Conservation (phyloP, 2,888 invertebrate species). For the Drosophila tripunctata region DNA sequence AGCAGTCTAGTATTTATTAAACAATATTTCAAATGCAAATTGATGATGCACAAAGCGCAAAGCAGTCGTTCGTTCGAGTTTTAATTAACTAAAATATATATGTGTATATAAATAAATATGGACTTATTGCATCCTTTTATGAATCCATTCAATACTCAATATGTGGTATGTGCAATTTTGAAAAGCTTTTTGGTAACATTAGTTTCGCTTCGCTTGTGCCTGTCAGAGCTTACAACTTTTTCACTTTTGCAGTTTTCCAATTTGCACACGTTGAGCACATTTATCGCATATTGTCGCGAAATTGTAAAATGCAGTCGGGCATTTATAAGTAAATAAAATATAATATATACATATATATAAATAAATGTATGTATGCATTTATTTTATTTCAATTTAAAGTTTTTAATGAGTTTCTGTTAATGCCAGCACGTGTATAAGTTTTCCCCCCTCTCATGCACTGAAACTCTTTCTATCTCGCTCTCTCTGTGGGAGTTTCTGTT, state of each 20-base stretch:
- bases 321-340: conserved; percentile 42
- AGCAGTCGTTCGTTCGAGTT: background rate
- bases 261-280: background rate
- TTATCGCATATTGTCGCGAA: conserved; percentile 39
- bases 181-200: conserved; percentile 14
- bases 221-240: conserved; percentile 23
- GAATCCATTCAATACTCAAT: conserved; percentile 17
- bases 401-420: conserved; percentile 78
- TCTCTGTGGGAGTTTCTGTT: conserved; percentile 6
- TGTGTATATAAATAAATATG: conserved; percentile 9
- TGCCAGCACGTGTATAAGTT: conserved; percentile 35
- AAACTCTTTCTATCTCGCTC: background rate
- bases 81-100: conserved; percentile 11
- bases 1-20: no score
- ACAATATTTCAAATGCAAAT: background rate
- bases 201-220: conserved; percentile 6
- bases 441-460: background rate
- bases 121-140: conserved; percentile 2
- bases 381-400: conserved; percentile 82
- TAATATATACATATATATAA: no score
- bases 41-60: background rate
- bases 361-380: conserved; percentile 55
- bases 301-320: conserved; percentile 31
- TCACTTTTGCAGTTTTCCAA: background rate
- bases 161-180: conserved; percentile 8